Percentiles rank a stretch among this genome's conserved stretches.
Conservation (phyloP, 2,888 invertebrate species). For the Eupithecia subfuscata region DNA sequence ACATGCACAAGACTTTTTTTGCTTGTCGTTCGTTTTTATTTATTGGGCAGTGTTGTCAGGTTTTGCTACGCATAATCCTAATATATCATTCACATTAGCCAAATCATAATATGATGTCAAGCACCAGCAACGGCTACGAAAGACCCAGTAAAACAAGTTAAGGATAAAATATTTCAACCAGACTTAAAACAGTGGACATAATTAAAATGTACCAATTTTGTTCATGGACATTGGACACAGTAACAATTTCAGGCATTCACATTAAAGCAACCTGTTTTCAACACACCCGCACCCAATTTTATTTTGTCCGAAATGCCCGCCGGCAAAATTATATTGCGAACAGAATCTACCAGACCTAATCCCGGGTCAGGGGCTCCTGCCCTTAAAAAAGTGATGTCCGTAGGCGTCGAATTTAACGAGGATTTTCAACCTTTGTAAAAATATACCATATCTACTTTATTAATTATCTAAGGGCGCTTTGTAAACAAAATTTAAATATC, state of each 20-base stretch:
- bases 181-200: neutral
- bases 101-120: neutral
- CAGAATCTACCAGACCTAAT: slow-evolving; percentile 57
- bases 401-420: slow-evolving; percentile 50
- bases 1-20: neutral
- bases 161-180: neutral
- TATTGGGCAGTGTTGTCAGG: neutral
- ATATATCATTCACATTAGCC: neutral
- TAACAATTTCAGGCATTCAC: slow-evolving; percentile 41
- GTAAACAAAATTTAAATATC: slow-evolving; percentile 4
- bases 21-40: neutral
- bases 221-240: neutral
- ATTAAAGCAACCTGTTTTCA: slow-evolving; percentile 46
- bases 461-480: slow-evolving; percentile 24
- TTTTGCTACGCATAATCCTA: neutral
- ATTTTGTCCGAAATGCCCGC: slow-evolving; percentile 60
- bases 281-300: slow-evolving; percentile 56
- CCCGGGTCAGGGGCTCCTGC: slow-evolving; percentile 49
- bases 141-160: neutral
- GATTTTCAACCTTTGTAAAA: slow-evolving; percentile 49
- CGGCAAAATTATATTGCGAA: slow-evolving; percentile 67
- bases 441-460: slow-evolving; percentile 34
- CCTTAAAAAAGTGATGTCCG: slow-evolving; percentile 52
- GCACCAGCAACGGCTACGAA: neutral
- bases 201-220: neutral